Evolutionary conservation across 2,797 vertebrate genomes (phyloP).

Genomic region (Salarias fasciatus): DNA sequence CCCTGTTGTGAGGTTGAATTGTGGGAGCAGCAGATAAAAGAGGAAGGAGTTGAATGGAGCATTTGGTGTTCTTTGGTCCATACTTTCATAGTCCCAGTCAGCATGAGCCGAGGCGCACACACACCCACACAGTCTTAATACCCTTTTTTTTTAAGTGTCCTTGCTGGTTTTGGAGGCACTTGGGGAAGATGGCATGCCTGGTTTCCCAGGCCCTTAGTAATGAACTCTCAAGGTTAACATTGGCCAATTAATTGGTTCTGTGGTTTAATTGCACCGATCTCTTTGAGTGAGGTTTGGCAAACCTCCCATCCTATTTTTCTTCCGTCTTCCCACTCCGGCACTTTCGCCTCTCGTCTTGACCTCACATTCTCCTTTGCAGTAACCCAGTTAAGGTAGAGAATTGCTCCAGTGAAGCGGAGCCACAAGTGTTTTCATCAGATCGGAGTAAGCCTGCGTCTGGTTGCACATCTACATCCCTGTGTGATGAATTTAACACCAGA

Average conservation of each 20-base stretch:
- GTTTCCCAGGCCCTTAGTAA: conserved; percentile 74
- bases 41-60: conserved; percentile 53
- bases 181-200: conserved; percentile 46
- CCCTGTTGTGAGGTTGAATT: conserved; percentile 70
- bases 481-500: conserved; percentile 73
- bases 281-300: conserved; percentile 68
- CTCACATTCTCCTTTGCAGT: conserved; percentile 55
- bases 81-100: conserved; percentile 45
- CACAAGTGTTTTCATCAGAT: conserved; percentile 54
- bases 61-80: conserved; percentile 55
- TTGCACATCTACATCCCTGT: conserved; percentile 53
- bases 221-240: conserved; percentile 73
- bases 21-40: conserved; percentile 70
- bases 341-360: conserved; percentile 47
- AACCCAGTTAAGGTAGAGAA: conserved; percentile 62
- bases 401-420: conserved; percentile 69
- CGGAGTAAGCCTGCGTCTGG: conserved; percentile 55
- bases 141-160: conserved; percentile 43
- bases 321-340: conserved; percentile 23
- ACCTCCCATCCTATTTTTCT: conserved; percentile 43
- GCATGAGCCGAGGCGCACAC: conserved; percentile 6
- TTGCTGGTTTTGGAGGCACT: conserved; percentile 53
- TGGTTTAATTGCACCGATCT: conserved; percentile 70
- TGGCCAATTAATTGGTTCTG: conserved; percentile 70
- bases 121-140: conserved; percentile 25